phyloP scores from a whole-genome alignment of 1,140 invertebrate genomes.

The Sarcophaga bullata region DNA sequence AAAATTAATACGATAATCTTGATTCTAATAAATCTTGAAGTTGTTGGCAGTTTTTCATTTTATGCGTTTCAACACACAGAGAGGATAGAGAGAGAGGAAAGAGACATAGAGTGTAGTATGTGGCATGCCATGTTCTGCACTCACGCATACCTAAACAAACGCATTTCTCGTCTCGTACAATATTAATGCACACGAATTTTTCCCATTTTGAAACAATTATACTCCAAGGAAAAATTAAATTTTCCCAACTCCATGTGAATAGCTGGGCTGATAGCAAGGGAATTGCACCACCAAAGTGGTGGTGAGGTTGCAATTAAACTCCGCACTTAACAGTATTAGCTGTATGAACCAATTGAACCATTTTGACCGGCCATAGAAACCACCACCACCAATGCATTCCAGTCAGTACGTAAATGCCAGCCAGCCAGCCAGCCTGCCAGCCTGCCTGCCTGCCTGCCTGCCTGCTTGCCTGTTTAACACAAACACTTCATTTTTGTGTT shows the following conservation, averaged over 20 bases:
- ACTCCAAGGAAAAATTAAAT: neutral
- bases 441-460: neutral
- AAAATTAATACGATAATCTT: slow-evolving; percentile 65
- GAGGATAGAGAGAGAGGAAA: neutral
- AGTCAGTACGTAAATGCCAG: neutral
- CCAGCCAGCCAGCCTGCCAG: too few species aligned
- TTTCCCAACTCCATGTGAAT: neutral
- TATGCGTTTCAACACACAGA: slow-evolving; percentile 30
- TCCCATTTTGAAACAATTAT: neutral
- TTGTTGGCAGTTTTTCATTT: slow-evolving; percentile 62
- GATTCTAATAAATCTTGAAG: slow-evolving; percentile 66
- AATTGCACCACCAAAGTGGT: neutral
- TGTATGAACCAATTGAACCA: slow-evolving; percentile 10
- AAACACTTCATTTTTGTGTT: neutral
- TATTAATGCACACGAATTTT: neutral
- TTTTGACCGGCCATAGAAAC: neutral
- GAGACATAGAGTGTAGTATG: neutral
- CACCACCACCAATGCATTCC: neutral
- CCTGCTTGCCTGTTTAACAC: neutral
- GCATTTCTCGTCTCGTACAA: neutral
- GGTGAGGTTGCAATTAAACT: slow-evolving; percentile 56
- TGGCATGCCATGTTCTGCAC: neutral
- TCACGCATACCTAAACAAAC: neutral
- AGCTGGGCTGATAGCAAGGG: neutral
- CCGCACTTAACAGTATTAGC: slow-evolving; percentile 16